Evolutionary conservation across 1,140 invertebrate species (phyloP).

Genomic region (Hycleus cichorii): DNA sequence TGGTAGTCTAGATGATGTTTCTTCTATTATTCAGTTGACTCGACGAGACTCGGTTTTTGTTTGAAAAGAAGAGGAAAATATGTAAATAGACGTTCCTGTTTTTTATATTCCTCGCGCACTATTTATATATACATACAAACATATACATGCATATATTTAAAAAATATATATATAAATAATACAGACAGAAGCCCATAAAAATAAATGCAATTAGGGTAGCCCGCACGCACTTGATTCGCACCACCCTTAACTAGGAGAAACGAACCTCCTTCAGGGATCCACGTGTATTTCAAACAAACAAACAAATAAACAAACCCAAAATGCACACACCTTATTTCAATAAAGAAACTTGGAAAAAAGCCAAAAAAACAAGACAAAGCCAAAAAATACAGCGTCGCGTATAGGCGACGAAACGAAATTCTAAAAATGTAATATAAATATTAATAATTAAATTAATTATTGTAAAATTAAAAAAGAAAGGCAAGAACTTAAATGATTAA

Average conservation of each 20-base stretch:
- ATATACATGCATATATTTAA: constrained; percentile 10
- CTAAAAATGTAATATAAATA: constrained; percentile 41
- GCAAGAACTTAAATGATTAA: neutral
- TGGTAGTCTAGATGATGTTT: constrained; percentile 16
- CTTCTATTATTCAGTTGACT: constrained; percentile 3
- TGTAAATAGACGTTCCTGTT: constrained; percentile 35
- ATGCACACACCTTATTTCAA: too few species aligned
- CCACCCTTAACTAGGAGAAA: constrained; percentile 1
- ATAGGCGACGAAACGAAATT: constrained; percentile 40
- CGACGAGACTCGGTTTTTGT: neutral
- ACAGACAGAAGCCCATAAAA: constrained; percentile 12
- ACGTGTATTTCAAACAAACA: constrained; percentile 13
- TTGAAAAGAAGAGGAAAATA: neutral
- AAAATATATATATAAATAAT: too few species aligned
- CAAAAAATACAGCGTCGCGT: constrained; percentile 7
- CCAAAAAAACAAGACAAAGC: neutral
- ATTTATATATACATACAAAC: constrained; percentile 1
- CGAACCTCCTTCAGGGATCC: constrained; percentile 23
- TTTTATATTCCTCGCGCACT: constrained; percentile 29
- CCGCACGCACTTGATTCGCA: constrained; percentile 24
- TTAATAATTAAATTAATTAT: constrained; percentile 7
- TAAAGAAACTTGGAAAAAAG: constrained; percentile 6
- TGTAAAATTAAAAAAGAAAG: neutral
- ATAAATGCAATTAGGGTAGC: constrained; percentile 30
- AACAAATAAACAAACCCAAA: too few species aligned